Conservation (phyloP, 2,888 invertebrate species). For the Meta bourneti region DNA sequence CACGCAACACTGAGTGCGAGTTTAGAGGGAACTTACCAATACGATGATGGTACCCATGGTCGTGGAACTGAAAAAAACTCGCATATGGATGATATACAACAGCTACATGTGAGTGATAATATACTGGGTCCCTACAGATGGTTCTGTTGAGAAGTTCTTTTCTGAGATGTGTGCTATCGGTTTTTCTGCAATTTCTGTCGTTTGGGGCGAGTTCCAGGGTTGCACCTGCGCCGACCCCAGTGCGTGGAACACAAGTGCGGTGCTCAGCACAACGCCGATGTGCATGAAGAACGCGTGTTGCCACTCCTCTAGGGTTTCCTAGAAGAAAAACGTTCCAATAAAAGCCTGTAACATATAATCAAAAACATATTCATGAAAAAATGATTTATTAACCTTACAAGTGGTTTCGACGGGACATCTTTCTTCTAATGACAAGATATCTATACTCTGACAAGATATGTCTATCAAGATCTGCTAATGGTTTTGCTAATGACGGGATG, state of each 20-base stretch:
- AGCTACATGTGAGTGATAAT: background rate
- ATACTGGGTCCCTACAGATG: background rate
- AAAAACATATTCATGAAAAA: no score
- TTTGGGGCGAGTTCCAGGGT: conserved; percentile 9
- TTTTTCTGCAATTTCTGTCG: background rate
- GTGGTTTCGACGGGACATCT: no score
- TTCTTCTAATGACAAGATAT: no score
- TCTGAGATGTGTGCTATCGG: background rate
- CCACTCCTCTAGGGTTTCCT: conserved; percentile 28
- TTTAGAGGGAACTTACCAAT: background rate
- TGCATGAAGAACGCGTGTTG: conserved; percentile 11
- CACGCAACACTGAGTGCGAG: background rate
- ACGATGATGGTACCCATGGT: background rate
- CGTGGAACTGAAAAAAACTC: no score
- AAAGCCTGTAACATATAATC: no score
- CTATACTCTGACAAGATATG: no score
- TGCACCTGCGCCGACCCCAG: conserved; percentile 28
- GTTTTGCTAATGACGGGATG: no score
- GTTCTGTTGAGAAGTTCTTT: background rate
- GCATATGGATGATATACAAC: background rate
- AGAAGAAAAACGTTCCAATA: background rate
- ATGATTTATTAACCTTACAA: no score
- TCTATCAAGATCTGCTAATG: no score
- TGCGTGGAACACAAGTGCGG: conserved; percentile 4
- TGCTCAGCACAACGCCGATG: background rate